Percentiles rank a stretch among this genome's conserved stretches.
Evolutionary conservation across 1,140 invertebrate genomes (phyloP).

Genomic region (Drosophila mauritiana): DNA sequence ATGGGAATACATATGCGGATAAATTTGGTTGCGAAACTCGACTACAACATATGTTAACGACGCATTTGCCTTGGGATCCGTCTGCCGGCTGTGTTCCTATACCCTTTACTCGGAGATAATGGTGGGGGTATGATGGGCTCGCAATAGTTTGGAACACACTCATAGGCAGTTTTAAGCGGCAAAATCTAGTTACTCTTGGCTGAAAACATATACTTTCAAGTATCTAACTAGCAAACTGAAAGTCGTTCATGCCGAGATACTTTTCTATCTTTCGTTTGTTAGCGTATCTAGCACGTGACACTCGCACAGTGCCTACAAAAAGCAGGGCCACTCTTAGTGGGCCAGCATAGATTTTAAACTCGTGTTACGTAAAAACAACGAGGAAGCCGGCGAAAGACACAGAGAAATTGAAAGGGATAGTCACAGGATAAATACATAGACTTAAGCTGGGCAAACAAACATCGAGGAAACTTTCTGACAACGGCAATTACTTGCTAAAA

Average conservation of each 20-base stretch:
- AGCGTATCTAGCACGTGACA: neutral
- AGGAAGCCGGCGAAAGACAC: constrained; percentile 1
- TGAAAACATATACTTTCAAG: no score
- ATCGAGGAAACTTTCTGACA: neutral
- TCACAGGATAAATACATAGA: neutral
- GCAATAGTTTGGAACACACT: no score
- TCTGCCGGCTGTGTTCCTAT: constrained; percentile 22
- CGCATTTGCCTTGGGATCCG: constrained; percentile 53
- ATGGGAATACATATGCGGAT: constrained; percentile 41
- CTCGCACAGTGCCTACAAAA: constrained; percentile 19
- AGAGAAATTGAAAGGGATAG: constrained; percentile 7
- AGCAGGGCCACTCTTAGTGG: neutral
- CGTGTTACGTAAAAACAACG: constrained; percentile 37
- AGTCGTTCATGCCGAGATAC: no score
- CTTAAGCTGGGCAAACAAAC: neutral
- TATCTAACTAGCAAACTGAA: no score
- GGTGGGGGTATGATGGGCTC: neutral
- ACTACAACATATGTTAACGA: constrained; percentile 71
- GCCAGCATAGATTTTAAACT: neutral
- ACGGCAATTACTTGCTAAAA: constrained; percentile 31
- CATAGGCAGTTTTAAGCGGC: no score
- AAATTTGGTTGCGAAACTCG: constrained; percentile 59
- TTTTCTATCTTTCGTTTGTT: no score
- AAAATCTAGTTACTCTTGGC: no score
- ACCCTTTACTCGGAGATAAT: neutral